These are phyloP conservation scores for Meliscaeva auricollis DNA, from an alignment of 2,888 invertebrate species.

Conservation along the genomic window DNA sequence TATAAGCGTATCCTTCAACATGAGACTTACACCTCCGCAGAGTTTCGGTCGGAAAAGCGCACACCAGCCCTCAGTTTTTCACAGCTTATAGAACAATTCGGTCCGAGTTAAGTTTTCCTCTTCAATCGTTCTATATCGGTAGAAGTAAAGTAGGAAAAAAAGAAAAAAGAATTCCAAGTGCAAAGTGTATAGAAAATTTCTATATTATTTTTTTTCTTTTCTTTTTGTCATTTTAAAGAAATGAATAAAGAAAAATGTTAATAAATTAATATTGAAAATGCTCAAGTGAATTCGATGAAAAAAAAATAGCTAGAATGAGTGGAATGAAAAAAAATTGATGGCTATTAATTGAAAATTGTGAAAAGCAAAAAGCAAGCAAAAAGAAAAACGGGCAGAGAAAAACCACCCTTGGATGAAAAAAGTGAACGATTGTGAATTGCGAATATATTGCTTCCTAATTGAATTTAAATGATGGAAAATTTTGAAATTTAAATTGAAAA, in stretches of 20 bases:
- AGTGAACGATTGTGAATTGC: slow-evolving; percentile 17
- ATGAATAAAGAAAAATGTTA: slow-evolving; percentile 15
- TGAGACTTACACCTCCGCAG: slow-evolving; percentile 52
- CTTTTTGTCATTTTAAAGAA: background rate
- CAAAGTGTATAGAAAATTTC: slow-evolving; percentile 55
- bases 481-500: slow-evolving; percentile 31
- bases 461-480: slow-evolving; percentile 47
- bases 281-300: background rate
- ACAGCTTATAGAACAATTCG: slow-evolving; percentile 64
- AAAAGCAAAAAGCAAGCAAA: slow-evolving; percentile 11
- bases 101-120: slow-evolving; percentile 33
- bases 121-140: slow-evolving; percentile 9
- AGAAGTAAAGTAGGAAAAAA: background rate
- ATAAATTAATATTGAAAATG: background rate
- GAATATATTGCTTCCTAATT: slow-evolving; percentile 55
- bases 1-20: slow-evolving; percentile 46
- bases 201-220: background rate
- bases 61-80: slow-evolving; percentile 67
- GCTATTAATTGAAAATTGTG: slow-evolving; percentile 10
- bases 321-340: background rate
- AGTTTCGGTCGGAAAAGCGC: slow-evolving; percentile 50
- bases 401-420: slow-evolving; percentile 25
- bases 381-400: slow-evolving; percentile 6
- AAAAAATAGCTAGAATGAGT: background rate
- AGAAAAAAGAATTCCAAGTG: slow-evolving; percentile 12